Base-by-base conservation (phyloP, 2,113 vertebrate species). In the Anoplopoma fimbria region DNA sequence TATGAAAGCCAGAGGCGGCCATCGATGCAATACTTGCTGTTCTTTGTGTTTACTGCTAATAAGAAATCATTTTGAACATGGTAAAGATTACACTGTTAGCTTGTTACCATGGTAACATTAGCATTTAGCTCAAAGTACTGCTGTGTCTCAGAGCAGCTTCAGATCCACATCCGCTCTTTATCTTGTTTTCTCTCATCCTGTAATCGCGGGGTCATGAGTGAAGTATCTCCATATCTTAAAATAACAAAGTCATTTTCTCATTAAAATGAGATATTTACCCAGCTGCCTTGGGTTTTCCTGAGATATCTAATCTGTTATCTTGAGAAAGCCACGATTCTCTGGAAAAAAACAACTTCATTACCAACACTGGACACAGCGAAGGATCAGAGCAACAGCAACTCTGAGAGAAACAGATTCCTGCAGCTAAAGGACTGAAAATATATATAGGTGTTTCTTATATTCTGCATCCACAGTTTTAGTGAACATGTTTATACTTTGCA, bases 401-500 rank as follows among this genome's bases (percentile, higher is more conserved):
- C 34, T 34, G 27, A 25, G 72, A 69, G 8, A 21, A 13, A 21
- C 53, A 19, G 21, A 42, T 25, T 58, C 23, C 9, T 36, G 12
- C 17, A 14, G 1, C 6, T 34, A 2, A 29, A 4, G 33, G 6
- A 60, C 10, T 0, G 3, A 9, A 29, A 29, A 70, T 9, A 64
- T 19, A 5, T 14, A 6, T 2, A 49, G 2, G 51, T 64, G 38
- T 62, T 58, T 27, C 31, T 47, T 29, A n/a, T 23, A 15, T 47
- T 49, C 21, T 23, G 23, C 73, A 61, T n/a, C 3, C 4, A n/a
- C 27, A 1, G 9, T 84, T 77, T 64, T 27, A 81, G 6, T 53
- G 7, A 62, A 33, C 36, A 14, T 4, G 23, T 15, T 58, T 31
- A 19, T 21, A 9, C 1, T 58, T 60, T 82, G 51, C 88, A 94